Evolutionary conservation across 1,140 invertebrate species (phyloP).

Genomic region (Triops cancriformis): DNA sequence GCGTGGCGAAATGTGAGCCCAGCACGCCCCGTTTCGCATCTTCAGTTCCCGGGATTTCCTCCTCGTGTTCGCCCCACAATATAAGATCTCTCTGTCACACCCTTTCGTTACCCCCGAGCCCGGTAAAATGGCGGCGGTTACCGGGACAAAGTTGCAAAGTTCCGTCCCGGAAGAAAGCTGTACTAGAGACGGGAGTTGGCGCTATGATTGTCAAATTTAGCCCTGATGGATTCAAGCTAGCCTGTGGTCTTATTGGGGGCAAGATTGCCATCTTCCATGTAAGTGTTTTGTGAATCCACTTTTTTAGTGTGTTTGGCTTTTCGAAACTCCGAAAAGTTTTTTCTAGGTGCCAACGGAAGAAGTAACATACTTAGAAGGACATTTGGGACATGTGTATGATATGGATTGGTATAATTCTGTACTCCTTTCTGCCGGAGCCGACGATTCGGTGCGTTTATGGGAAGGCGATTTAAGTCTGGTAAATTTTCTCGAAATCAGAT

Average conservation of each 20-base stretch:
- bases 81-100: too few species aligned
- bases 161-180: neutral
- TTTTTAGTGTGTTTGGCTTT: too few species aligned
- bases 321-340: too few species aligned
- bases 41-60: neutral
- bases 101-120: neutral
- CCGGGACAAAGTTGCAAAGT: conserved; percentile 18
- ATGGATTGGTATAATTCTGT: neutral
- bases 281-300: neutral
- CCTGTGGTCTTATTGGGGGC: neutral
- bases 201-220: conserved; percentile 6
- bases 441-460: conserved; percentile 17
- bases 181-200: neutral
- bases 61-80: neutral
- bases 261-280: neutral
- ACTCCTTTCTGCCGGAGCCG: conserved; percentile 4
- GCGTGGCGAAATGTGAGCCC: neutral
- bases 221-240: conserved; percentile 18
- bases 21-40: neutral
- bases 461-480: neutral
- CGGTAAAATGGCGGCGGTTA: neutral
- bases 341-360: neutral
- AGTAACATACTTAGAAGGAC: conserved; percentile 12
- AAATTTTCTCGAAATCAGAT: neutral
- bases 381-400: conserved; percentile 15